Percentiles rank a stretch among this genome's conserved stretches.
Conservation (phyloP, 2,113 vertebrate species). For the Crotalus helleri region DNA sequence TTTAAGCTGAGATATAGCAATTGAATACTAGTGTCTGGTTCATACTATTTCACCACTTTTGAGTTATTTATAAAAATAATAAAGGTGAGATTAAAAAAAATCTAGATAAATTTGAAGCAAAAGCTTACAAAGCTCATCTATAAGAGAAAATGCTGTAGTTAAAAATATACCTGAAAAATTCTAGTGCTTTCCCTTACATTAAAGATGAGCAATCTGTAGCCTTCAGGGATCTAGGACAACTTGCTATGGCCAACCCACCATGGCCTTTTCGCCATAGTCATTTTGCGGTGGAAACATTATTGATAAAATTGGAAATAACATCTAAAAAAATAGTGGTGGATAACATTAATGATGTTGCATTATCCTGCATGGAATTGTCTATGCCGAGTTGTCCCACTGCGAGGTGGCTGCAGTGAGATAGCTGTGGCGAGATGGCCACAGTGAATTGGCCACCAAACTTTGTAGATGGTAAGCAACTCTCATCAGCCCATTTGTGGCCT, state of each 20-base stretch:
- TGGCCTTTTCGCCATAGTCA: no score
- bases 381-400: no score
- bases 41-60: neutral
- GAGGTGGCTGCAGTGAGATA: no score
- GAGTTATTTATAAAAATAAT: neutral
- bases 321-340: no score
- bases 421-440: no score
- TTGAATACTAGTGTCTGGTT: neutral
- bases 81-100: neutral
- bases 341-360: no score
- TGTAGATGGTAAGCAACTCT: neutral
- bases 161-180: neutral
- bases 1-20: neutral
- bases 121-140: neutral
- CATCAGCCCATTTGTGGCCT: neutral
- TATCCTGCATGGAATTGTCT: no score
- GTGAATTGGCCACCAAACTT: no score
- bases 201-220: neutral
- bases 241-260: no score
- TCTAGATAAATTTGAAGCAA: neutral
- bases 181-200: neutral
- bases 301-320: no score
- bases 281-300: no score
- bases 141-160: neutral
- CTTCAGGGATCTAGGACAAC: no score